These are phyloP conservation scores for Synaphobranchus kaupii DNA, from an alignment of 2,797 vertebrate species.

Conservation along the genomic window DNA sequence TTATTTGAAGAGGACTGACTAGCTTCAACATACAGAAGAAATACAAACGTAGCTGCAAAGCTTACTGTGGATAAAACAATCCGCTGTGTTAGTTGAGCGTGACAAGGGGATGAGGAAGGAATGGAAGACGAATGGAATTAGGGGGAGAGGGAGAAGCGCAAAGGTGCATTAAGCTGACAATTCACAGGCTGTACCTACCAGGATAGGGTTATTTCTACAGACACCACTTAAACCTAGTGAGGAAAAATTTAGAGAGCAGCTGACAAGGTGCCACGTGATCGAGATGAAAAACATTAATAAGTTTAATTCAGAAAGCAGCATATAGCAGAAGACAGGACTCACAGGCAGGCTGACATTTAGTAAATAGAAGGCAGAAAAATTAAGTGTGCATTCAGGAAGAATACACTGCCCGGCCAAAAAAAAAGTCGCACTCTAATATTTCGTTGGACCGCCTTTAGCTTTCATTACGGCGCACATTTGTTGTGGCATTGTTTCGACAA, in stretches of 20 bases:
- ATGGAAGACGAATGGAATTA: slow-evolving; percentile 32
- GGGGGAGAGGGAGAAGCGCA: slow-evolving; percentile 25
- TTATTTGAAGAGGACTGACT: slow-evolving; percentile 20
- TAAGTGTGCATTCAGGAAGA: background rate
- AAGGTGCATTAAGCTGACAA: slow-evolving; percentile 61
- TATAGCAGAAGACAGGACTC: slow-evolving; percentile 62
- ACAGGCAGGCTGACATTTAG: slow-evolving; percentile 48
- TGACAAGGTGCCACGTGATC: slow-evolving; percentile 75
- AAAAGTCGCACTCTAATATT: too few relatives aligned
- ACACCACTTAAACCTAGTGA: slow-evolving; percentile 85
- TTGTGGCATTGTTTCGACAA: too few relatives aligned
- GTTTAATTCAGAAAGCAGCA: slow-evolving; percentile 45
- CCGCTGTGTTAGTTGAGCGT: slow-evolving; percentile 58
- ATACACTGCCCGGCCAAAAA: too few relatives aligned
- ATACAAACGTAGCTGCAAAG: slow-evolving; percentile 55
- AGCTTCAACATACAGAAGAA: slow-evolving; percentile 72
- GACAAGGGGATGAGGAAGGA: slow-evolving; percentile 42
- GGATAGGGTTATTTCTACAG: slow-evolving; percentile 80
- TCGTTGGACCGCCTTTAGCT: too few relatives aligned
- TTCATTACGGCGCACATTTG: too few relatives aligned
- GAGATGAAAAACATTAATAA: slow-evolving; percentile 68
- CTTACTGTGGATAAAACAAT: slow-evolving; percentile 47
- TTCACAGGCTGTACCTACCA: slow-evolving; percentile 80
- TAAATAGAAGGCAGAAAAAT: slow-evolving; percentile 41
- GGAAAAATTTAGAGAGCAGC: slow-evolving; percentile 80